Evolutionary conservation across 2,888 invertebrate genomes (phyloP).

Genomic region (Trachelus stipa): DNA sequence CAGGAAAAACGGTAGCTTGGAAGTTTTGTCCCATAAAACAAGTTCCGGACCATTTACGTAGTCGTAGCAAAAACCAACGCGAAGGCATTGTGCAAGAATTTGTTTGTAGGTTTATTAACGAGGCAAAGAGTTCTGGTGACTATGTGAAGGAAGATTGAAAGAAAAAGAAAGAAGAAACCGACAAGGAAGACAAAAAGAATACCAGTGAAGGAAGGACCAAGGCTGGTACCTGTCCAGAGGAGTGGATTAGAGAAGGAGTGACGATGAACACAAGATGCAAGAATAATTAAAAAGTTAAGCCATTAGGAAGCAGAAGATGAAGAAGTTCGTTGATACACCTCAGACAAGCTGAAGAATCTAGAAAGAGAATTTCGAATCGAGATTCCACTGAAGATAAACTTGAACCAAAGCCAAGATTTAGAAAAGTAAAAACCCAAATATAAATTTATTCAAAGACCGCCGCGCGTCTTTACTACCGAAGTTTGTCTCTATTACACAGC

Average conservation of each 20-base stretch:
- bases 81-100: too few relatives aligned
- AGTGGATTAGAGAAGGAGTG: conserved; percentile 35
- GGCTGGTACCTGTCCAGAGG: conserved; percentile 1
- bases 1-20: conserved; percentile 31
- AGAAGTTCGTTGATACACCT: conserved; percentile 21
- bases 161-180: too few relatives aligned
- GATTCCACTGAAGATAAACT: too few relatives aligned
- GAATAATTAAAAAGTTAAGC: conserved; percentile 58
- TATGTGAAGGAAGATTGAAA: too few relatives aligned
- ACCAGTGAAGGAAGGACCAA: background rate
- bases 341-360: too few relatives aligned
- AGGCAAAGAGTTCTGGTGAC: background rate
- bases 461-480: too few relatives aligned
- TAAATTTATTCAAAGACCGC: too few relatives aligned
- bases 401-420: too few relatives aligned
- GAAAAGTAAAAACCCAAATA: too few relatives aligned
- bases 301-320: conserved; percentile 47
- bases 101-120: background rate
- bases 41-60: conserved; percentile 17
- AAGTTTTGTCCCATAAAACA: conserved; percentile 37
- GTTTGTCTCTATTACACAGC: too few relatives aligned
- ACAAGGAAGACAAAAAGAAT: too few relatives aligned
- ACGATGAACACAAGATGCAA: conserved; percentile 57
- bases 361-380: too few relatives aligned
- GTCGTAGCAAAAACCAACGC: background rate